A percentile compares a stretch with the other conserved stretches of the same genome.
These are phyloP conservation scores for Ciona savignyi DNA, from an alignment of 23 tunicate species.

Conservation along the genomic window DNA sequence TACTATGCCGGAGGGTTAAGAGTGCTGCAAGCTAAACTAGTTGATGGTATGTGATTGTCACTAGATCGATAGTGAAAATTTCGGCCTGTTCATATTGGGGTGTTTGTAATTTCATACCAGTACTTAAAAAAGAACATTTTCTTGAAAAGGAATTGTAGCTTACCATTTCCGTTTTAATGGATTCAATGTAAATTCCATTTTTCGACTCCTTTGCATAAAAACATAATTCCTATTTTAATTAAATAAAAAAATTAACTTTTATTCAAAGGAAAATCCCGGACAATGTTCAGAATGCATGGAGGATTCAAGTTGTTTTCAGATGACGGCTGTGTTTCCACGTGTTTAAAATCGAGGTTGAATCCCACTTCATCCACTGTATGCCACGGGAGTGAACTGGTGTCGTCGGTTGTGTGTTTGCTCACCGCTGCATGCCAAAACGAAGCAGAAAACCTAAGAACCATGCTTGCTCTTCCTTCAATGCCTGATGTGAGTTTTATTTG, in stretches of 20 bases:
- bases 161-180: no score
- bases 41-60: slow-evolving; percentile 25
- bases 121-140: no score
- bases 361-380: background rate
- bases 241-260: background rate
- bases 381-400: slow-evolving; percentile 43
- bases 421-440: slow-evolving; percentile 38
- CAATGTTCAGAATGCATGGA: slow-evolving; percentile 59
- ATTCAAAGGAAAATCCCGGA: slow-evolving; percentile 50
- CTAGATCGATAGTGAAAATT: no score
- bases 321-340: slow-evolving; percentile 22
- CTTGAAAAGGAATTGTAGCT: no score
- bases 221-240: background rate
- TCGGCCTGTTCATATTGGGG: no score
- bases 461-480: slow-evolving; percentile 12
- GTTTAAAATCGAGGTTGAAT: slow-evolving; percentile 20
- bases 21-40: slow-evolving; percentile 31
- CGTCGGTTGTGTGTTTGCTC: slow-evolving; percentile 29
- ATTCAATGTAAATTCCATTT: no score
- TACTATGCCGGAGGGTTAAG: slow-evolving; percentile 67
- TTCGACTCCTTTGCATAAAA: background rate
- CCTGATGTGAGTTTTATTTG: slow-evolving; percentile 30
- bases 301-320: slow-evolving; percentile 59
- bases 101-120: no score
- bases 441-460: slow-evolving; percentile 36